Conservation (phyloP, 2,113 vertebrate species). For the Ictalurus punctatus region DNA sequence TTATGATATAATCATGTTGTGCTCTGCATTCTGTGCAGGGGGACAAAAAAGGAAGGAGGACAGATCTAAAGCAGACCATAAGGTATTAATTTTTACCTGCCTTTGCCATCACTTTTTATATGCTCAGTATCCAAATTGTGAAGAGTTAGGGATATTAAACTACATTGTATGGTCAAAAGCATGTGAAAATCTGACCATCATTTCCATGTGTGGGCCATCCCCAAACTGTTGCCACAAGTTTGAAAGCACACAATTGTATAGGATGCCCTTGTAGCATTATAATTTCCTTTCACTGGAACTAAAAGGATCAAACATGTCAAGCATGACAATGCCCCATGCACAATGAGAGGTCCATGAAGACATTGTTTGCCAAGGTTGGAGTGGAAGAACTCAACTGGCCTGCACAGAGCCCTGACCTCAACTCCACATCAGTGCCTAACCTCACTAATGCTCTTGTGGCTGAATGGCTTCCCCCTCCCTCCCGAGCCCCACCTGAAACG, state of each 20-base stretch:
- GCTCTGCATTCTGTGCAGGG: slow-evolving; percentile 42
- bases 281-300: background rate
- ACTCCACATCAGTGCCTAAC: background rate
- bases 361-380: background rate
- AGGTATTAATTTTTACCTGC: slow-evolving; percentile 49
- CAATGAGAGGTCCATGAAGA: background rate
- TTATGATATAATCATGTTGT: background rate
- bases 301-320: no score
- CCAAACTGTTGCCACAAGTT: background rate
- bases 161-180: background rate
- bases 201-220: no score
- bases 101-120: background rate
- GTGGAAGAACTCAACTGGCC: background rate
- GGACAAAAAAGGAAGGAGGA: slow-evolving; percentile 40
- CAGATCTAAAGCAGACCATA: slow-evolving; percentile 38
- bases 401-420: background rate
- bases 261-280: background rate
- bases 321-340: no score
- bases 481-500: no score
- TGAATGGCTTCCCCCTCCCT: background rate
- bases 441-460: background rate
- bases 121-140: background rate
- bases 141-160: background rate
- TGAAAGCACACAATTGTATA: background rate
- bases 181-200: background rate